Evolutionary conservation across 2,797 vertebrate species (phyloP).

Genomic region (Fistularia tabacaria): DNA sequence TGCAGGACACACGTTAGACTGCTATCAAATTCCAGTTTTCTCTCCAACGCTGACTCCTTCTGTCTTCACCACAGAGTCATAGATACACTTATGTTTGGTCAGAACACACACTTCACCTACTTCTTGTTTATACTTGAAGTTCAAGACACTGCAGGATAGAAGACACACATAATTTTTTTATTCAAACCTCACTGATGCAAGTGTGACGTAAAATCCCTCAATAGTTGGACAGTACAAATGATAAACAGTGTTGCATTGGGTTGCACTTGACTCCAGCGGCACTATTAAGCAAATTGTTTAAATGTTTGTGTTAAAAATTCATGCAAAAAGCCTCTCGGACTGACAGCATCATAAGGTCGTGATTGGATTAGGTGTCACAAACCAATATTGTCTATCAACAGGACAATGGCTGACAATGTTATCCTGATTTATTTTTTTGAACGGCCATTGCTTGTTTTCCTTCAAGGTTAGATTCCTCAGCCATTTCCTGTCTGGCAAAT

Average conservation of each 20-base stretch:
- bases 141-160: slow-evolving; percentile 26
- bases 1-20: slow-evolving; percentile 10
- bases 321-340: slow-evolving; percentile 14
- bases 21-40: slow-evolving; percentile 24
- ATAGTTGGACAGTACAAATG: slow-evolving; percentile 45
- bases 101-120: slow-evolving; percentile 23
- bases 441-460: no score
- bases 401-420: background rate
- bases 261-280: slow-evolving; percentile 39
- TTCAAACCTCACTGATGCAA: slow-evolving; percentile 68
- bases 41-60: slow-evolving; percentile 25
- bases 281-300: slow-evolving; percentile 33
- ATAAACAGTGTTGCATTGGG: slow-evolving; percentile 57
- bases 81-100: slow-evolving; percentile 16
- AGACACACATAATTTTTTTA: slow-evolving; percentile 57
- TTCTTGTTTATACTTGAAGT: slow-evolving; percentile 20
- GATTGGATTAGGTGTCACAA: background rate
- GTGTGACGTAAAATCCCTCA: slow-evolving; percentile 59
- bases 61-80: slow-evolving; percentile 16
- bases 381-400: background rate
- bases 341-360: background rate
- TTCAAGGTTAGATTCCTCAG: no score
- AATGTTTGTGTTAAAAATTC: slow-evolving; percentile 34
- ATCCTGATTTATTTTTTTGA: no score
- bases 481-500: slow-evolving; percentile 6